Base-by-base conservation (phyloP, 2,888 invertebrate species). In the Bombylius discolor region DNA sequence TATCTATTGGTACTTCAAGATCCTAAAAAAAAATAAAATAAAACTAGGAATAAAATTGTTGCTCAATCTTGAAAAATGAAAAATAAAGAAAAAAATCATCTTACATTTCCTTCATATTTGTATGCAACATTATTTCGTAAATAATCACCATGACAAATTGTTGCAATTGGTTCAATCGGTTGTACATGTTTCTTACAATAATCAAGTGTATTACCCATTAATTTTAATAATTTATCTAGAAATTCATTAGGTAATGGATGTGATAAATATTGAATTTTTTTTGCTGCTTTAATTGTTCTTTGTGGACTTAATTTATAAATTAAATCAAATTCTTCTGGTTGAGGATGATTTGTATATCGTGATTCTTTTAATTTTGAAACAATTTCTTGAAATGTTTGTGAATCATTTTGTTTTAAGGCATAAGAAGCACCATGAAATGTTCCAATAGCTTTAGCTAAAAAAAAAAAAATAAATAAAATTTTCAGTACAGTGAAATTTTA, bases 111-210 rank as follows among this genome's bases (percentile, higher is more conserved):
- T 23, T 58, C 57, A 12, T 72, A 73, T 55, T 64, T 67, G 52
- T 65, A 74, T 2, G 74, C 74, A 34, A 74, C 64, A 61, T 74
- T 74, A 46, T 74, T 74, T 33, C 74, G 62, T 44, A 74, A 60
- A 59, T 65, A 74, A 51, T 74, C 73, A 0, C 74, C 72, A 55
- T 74, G 73, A 46, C 72, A 73, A 6, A 74, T 59, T 0, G 66
- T 69, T 7, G 70, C 61, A 34, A 67, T 57, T 0, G 73, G 73
- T 51, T 74, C 72, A 3, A 62, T 59, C 0, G 72, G 71, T 31
- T 62, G 56, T 5, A 70, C 67, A 4, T 64, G 62, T n/a, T 69
- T 62, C 4, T 63, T 63, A 1, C 65, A 64, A 59, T 67, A 69
- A 3, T 49, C 4, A 9, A 54, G 6, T 8, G 52, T 56, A 44